Percentiles rank a stretch among this genome's conserved stretches.
Conservation (phyloP, 1,140 invertebrate genomes). For the Andricus grossulariae region DNA sequence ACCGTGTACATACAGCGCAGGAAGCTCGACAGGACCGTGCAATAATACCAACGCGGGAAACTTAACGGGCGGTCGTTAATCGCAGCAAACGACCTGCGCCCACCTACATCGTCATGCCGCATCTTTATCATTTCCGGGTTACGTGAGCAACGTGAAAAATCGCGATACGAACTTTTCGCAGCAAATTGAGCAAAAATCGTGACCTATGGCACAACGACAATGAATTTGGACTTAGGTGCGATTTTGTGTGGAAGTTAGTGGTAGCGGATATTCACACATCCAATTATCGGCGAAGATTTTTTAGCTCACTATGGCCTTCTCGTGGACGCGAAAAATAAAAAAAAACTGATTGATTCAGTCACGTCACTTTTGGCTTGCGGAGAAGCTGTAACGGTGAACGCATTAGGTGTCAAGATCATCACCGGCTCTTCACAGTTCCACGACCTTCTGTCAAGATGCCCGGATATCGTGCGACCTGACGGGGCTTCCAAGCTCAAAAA, state of each 20-base stretch:
- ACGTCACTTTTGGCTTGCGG: constrained; percentile 33
- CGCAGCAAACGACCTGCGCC: too few species aligned
- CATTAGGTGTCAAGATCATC: constrained; percentile 25
- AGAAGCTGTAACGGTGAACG: not conserved
- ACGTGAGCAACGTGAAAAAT: too few species aligned
- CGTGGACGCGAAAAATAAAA: constrained; percentile 55
- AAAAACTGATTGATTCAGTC: constrained; percentile 56
- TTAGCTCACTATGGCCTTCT: constrained; percentile 59
- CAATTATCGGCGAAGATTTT: constrained; percentile 46
- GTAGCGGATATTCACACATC: constrained; percentile 62
- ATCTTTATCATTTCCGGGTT: rapidly evolving
- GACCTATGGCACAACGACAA: too few species aligned
- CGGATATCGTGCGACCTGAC: too few species aligned
- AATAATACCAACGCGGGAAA: too few species aligned
- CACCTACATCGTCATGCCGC: too few species aligned
- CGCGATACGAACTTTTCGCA: too few species aligned
- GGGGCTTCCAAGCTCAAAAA: not conserved
- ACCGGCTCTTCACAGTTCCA: constrained; percentile 15
- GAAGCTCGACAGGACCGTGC: too few species aligned
- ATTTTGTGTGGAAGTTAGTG: constrained; percentile 2
- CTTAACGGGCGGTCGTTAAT: too few species aligned
- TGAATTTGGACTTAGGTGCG: too few species aligned
- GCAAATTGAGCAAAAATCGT: too few species aligned
- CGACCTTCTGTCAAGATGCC: constrained; percentile 9
- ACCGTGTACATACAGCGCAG: too few species aligned